A percentile compares a stretch with the other conserved stretches of the same genome.
Conservation (phyloP, 2,113 vertebrate genomes). For the Nycticorax nycticorax region DNA sequence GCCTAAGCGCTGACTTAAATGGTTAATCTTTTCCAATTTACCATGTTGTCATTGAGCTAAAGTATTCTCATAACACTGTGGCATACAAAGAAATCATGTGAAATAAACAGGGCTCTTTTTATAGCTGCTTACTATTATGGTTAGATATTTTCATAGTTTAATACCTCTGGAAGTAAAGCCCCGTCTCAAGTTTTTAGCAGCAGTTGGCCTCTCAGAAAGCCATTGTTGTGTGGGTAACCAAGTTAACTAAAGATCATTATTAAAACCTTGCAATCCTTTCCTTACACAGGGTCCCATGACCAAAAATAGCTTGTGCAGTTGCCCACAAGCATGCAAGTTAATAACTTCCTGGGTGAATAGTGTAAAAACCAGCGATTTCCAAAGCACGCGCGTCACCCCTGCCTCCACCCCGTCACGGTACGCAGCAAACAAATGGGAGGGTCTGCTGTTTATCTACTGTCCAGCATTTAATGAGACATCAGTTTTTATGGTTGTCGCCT, state of each 20-base stretch:
- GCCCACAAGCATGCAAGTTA: constrained; percentile 68
- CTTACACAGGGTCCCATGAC: constrained; percentile 60
- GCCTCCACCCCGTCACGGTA: background rate
- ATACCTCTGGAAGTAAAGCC: constrained; percentile 64
- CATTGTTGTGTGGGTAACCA: constrained; percentile 65
- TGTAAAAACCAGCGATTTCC: constrained; percentile 30
- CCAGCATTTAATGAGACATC: background rate
- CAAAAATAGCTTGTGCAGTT: constrained; percentile 68
- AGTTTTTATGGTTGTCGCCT: constrained; percentile 15
- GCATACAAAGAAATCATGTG: constrained; percentile 39
- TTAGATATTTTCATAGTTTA: constrained; percentile 64
- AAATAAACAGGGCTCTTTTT: constrained; percentile 67
- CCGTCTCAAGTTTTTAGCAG: constrained; percentile 8
- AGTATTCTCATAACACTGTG: constrained; percentile 44
- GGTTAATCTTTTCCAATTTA: constrained; percentile 51
- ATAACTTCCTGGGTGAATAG: constrained; percentile 68
- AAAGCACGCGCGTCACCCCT: background rate
- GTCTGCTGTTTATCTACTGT: background rate
- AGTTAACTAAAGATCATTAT: constrained; percentile 61
- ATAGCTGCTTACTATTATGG: constrained; percentile 61
- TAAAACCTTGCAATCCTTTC: constrained; percentile 69
- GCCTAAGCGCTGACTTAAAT: background rate
- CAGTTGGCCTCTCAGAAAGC: constrained; percentile 59
- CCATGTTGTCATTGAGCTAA: constrained; percentile 30
- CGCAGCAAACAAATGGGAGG: background rate